These are phyloP conservation scores for Megalops cyprinoides DNA, from an alignment of 2,797 vertebrate species.

Conservation along the genomic window DNA sequence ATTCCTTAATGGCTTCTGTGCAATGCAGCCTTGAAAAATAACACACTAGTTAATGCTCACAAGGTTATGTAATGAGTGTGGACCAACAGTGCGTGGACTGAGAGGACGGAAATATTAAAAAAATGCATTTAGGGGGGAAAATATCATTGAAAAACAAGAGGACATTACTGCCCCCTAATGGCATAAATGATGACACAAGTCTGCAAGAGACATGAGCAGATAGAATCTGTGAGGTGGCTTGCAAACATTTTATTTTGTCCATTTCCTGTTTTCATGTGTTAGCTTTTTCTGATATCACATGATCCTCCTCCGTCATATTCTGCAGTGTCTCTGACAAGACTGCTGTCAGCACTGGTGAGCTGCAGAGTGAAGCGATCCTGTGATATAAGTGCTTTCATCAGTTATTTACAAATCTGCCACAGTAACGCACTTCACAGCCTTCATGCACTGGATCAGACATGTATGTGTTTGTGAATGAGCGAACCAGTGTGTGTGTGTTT, in stretches of 20 bases:
- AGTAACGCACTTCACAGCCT: neutral
- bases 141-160: neutral
- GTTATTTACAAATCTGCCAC: slow-evolving; percentile 16
- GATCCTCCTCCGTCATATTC: neutral
- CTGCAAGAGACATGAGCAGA: neutral
- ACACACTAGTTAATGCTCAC: neutral
- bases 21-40: neutral
- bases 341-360: neutral
- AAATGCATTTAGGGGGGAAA: neutral
- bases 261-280: neutral
- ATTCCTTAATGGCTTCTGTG: neutral
- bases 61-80: slow-evolving; percentile 11
- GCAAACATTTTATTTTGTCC: neutral
- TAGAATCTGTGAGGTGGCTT: neutral
- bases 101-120: neutral
- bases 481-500: neutral
- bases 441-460: neutral
- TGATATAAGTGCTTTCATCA: neutral
- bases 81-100: neutral
- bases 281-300: neutral
- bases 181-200: neutral
- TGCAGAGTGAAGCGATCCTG: neutral
- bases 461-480: neutral
- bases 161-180: slow-evolving; percentile 24
- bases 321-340: neutral